These are phyloP conservation scores for Oncorhynchus gorbuscha DNA, from an alignment of 2,113 vertebrate genomes.

Conservation along the genomic window DNA sequence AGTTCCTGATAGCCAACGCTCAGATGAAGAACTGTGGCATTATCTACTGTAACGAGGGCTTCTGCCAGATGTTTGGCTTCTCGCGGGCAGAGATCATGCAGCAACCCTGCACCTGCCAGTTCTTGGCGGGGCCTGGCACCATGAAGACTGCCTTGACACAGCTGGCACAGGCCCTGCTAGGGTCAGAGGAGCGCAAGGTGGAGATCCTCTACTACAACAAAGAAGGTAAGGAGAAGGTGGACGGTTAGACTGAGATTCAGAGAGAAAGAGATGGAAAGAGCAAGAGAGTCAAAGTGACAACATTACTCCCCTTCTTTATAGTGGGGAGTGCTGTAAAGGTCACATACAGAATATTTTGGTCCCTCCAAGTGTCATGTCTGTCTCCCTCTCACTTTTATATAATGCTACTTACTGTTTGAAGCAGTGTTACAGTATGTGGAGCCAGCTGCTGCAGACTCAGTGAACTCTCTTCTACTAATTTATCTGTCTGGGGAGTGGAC, in stretches of 20 bases:
- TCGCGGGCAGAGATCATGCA: slow-evolving; percentile 98
- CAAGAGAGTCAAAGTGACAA: neutral
- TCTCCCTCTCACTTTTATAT: neutral
- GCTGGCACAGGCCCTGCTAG: slow-evolving; percentile 89
- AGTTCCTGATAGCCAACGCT: slow-evolving; percentile 95
- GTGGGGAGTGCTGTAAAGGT: neutral
- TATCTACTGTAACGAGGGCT: slow-evolving; percentile 98
- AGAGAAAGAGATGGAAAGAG: neutral
- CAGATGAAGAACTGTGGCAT: slow-evolving; percentile 97
- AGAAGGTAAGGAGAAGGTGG: slow-evolving; percentile 79
- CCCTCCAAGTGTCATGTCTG: neutral
- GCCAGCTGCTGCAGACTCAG: neutral
- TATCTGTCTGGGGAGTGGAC: neutral
- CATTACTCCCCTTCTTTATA: neutral
- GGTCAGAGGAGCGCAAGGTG: slow-evolving; percentile 91
- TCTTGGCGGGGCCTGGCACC: slow-evolving; percentile 92
- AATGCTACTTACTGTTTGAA: neutral
- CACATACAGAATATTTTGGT: neutral
- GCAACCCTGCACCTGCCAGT: slow-evolving; percentile 90
- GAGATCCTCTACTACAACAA: slow-evolving; percentile 97
- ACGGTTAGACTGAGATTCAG: neutral
- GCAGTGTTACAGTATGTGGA: neutral
- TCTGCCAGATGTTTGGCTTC: slow-evolving; percentile 96
- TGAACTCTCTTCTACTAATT: neutral
- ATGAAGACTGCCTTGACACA: slow-evolving; percentile 87